These are phyloP conservation scores for Apteryx mantelli DNA, from an alignment of 2,113 vertebrate species.

Conservation along the genomic window DNA sequence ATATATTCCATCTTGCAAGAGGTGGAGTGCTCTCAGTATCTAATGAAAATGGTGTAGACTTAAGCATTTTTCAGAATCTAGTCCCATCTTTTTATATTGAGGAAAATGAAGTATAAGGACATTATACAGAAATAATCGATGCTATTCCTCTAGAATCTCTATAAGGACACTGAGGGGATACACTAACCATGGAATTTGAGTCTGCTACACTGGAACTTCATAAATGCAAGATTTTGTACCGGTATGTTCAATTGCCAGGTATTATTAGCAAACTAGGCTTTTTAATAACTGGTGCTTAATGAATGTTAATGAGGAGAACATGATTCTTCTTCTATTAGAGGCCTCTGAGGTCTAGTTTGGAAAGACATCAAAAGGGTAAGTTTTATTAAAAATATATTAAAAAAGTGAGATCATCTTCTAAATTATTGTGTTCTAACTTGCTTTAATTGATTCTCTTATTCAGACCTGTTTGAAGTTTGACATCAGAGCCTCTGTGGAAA, in stretches of 20 bases:
- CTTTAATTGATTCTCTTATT: conserved; percentile 26
- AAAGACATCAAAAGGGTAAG: conserved; percentile 28
- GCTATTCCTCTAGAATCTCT: not conserved
- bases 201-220: not conserved
- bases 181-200: not conserved
- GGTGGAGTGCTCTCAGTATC: not conserved
- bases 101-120: not conserved
- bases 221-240: not conserved
- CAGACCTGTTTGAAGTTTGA: conserved; percentile 14
- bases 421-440: conserved; percentile 16
- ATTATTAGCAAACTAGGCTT: not conserved
- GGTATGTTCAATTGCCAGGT: not conserved
- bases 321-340: not conserved
- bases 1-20: not conserved
- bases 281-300: conserved; percentile 6
- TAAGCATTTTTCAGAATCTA: not conserved
- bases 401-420: not conserved
- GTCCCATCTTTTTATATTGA: not conserved
- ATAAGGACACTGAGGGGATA: not conserved
- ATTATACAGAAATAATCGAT: not conserved
- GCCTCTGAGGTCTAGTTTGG: conserved; percentile 16
- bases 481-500: not conserved
- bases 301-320: not conserved
- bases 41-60: not conserved
- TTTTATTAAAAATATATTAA: not conserved